A percentile compares a stretch with the other conserved stretches of the same genome.
These are phyloP conservation scores for Zaprionus capensis DNA, from an alignment of 1,140 invertebrate species.

Conservation along the genomic window DNA sequence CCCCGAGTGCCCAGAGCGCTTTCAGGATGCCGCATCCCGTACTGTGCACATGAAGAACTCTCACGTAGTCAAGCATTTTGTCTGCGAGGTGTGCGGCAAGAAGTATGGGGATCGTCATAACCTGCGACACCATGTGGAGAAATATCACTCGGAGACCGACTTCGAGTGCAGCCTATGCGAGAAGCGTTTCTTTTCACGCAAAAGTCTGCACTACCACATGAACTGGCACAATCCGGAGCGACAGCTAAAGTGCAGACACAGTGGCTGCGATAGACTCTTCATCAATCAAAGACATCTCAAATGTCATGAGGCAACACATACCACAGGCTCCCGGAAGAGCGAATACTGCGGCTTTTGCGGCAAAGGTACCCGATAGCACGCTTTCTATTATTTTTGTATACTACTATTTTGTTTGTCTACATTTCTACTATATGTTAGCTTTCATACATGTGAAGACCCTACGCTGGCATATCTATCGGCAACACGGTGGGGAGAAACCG, in stretches of 20 bases:
- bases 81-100: constrained; percentile 73
- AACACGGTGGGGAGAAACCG: constrained; percentile 79
- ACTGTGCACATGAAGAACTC: constrained; percentile 72
- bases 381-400: not conserved
- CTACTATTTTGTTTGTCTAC: not conserved
- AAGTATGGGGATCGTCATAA: constrained; percentile 81
- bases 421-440: constrained; percentile 39
- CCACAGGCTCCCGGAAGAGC: constrained; percentile 64
- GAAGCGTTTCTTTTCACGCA: constrained; percentile 76
- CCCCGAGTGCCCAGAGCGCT: constrained; percentile 64
- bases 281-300: constrained; percentile 77
- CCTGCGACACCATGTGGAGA: constrained; percentile 72
- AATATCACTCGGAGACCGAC: constrained; percentile 80
- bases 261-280: constrained; percentile 72
- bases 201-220: constrained; percentile 79
- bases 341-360: constrained; percentile 76
- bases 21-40: constrained; percentile 77
- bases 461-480: constrained; percentile 77
- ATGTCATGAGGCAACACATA: constrained; percentile 74
- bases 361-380: constrained; percentile 48
- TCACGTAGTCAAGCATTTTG: constrained; percentile 71
- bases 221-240: constrained; percentile 80
- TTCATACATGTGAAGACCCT: constrained; percentile 79
- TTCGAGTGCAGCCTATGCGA: constrained; percentile 74
- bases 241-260: constrained; percentile 68